Evolutionary conservation across 2,888 invertebrate genomes (phyloP), one percentile per base, ranked within the genome.

Genomic region (Chrysomela aeneicollis): DNA sequence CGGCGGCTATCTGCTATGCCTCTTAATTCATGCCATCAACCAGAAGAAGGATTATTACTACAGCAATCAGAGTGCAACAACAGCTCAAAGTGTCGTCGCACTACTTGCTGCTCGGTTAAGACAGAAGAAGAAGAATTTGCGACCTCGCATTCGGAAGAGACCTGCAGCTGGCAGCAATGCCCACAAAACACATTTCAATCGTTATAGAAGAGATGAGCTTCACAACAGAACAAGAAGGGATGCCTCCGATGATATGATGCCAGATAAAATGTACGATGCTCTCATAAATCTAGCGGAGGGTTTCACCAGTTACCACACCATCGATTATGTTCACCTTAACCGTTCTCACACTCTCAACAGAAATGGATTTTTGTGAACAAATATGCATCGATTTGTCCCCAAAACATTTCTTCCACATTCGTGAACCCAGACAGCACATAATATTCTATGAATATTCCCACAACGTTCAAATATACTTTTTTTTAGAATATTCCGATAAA

Each of bases 1-100:
- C 75, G 94, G 93, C 0, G 94, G 93, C 1, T 94, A 94, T 77
- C 82, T 94, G 18, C 79, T 94, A 1, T 92, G 92, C 73, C 83
- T 94, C 52, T 89, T 93, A 58, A 89, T 92, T 22, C 90, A 91
- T 74, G 91, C 92, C 0, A 87, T 93, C 59, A 90, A 88, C 76
- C 86, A 87, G 18, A 92, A 91, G 78, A 55, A 63, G 51, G 46
- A 55, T 46, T 86, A 86, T 70, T 86, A 86, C 69, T 69, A 72
- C 9, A 66, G 67, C 49, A 71, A 66, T 62, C 83, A 76, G 21
- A 79, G 79, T 67, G 77, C 76, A 1, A 74, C 69, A 0, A 69
- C 72, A 42, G 69, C 71, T 0, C 72, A 80, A 12, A 79, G 82
- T 1, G 80, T 82, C 57, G 74, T 75, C 10, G 63, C 76, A 66